phyloP scores from a whole-genome alignment of 2,888 invertebrate genomes.

The Himalopsyche kuldschensis region DNA sequence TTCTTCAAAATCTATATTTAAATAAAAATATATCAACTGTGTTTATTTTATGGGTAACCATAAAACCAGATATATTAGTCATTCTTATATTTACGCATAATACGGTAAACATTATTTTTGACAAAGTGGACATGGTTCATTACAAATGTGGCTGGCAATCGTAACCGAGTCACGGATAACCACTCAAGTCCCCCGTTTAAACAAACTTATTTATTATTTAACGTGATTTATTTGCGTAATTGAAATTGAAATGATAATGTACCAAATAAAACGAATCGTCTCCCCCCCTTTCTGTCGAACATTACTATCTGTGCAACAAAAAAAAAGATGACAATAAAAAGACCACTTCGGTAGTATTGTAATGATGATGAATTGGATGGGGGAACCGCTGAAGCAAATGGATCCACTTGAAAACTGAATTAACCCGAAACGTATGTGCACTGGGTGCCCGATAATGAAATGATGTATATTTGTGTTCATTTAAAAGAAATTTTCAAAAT shows the following conservation, averaged over 20 bases:
- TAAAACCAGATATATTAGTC: neutral
- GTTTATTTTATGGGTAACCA: neutral
- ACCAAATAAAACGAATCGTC: constrained; percentile 29
- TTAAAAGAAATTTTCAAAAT: too few relatives aligned
- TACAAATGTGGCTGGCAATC: neutral
- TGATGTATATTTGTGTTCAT: too few relatives aligned
- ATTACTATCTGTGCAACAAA: neutral
- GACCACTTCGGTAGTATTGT: neutral
- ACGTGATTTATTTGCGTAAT: constrained; percentile 22
- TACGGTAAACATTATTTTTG: neutral
- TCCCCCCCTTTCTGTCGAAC: neutral
- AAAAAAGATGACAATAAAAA: neutral
- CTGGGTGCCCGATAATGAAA: neutral
- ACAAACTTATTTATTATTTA: constrained; percentile 14
- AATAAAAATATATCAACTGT: too few relatives aligned
- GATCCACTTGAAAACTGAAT: neutral
- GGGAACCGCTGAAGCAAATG: neutral
- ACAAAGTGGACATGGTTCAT: neutral
- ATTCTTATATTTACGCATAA: neutral
- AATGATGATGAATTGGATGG: neutral
- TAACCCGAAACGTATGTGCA: neutral
- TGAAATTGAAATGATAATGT: constrained; percentile 32
- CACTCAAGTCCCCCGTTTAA: neutral
- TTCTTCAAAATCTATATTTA: too few relatives aligned
- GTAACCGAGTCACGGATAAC: neutral